Conservation (phyloP, 2,888 invertebrate species). For the Lordiphosa fenestrarum region DNA sequence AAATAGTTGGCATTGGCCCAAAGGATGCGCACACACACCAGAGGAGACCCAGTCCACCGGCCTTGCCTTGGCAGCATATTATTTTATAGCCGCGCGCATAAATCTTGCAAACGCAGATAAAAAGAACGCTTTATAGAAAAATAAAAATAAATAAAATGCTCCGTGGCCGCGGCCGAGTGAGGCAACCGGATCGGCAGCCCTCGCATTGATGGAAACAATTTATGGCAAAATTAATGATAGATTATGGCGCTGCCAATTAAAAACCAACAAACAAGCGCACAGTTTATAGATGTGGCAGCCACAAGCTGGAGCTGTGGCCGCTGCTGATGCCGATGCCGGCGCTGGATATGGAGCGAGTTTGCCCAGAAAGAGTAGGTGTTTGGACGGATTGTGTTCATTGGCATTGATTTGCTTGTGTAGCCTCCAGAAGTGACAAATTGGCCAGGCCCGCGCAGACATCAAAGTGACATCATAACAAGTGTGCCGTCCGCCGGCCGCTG, state of each 20-base stretch:
- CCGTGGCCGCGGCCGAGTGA: conserved; percentile 11
- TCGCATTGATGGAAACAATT: conserved; percentile 71
- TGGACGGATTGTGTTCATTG: conserved; percentile 56
- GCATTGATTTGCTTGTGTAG: conserved; percentile 48
- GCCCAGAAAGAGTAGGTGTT: conserved; percentile 61
- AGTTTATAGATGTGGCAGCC: conserved; percentile 58
- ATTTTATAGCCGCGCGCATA: conserved; percentile 72
- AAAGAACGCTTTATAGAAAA: conserved; percentile 72
- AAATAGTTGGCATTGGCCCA: conserved; percentile 72
- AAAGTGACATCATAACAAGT: conserved; percentile 56
- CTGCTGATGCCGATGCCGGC: conserved; percentile 10
- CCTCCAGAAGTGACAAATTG: conserved; percentile 61
- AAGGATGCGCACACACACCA: conserved; percentile 49
- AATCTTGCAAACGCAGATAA: conserved; percentile 75
- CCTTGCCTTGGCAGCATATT: conserved; percentile 66
- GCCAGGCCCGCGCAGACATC: conserved; percentile 1
- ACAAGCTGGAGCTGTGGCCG: conserved; percentile 14
- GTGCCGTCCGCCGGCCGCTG: conserved; percentile 1
- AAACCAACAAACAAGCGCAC: conserved; percentile 73
- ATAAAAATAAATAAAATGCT: conserved; percentile 66
- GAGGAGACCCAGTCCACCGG: conserved; percentile 35
- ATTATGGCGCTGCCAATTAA: conserved; percentile 74
- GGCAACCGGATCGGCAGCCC: conserved; percentile 67
- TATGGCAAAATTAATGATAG: conserved; percentile 74
- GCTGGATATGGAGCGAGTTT: conserved; percentile 8